phyloP scores from a whole-genome alignment of 1,140 invertebrate species.

The Platyura marginata region DNA sequence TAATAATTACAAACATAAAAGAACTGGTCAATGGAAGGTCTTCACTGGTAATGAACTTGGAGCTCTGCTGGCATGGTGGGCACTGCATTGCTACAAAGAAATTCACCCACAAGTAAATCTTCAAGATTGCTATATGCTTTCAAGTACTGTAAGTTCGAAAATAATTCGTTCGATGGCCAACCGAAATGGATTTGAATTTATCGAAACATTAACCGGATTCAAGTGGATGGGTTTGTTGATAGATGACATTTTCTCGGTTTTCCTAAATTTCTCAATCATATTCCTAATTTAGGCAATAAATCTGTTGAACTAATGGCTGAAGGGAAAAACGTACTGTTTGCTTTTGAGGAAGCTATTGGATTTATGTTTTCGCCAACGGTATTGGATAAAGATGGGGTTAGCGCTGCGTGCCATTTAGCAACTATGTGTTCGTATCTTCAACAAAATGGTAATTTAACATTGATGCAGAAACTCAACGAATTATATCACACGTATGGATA shows the following conservation, averaged over 20 bases:
- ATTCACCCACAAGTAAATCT: slow-evolving; percentile 27
- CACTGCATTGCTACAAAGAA: slow-evolving; percentile 38
- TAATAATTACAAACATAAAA: no score
- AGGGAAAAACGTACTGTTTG: slow-evolving; percentile 69
- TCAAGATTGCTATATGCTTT: slow-evolving; percentile 56
- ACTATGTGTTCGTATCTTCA: slow-evolving; percentile 63
- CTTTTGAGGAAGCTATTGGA: slow-evolving; percentile 89
- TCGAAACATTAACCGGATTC: slow-evolving; percentile 96
- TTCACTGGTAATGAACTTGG: slow-evolving; percentile 95
- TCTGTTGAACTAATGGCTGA: slow-evolving; percentile 47
- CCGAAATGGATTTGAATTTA: slow-evolving; percentile 66
- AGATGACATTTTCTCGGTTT: background rate
- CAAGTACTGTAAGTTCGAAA: slow-evolving; percentile 95
- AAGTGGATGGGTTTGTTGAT: slow-evolving; percentile 84
- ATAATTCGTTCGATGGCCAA: slow-evolving; percentile 73
- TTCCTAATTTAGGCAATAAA: slow-evolving; percentile 39
- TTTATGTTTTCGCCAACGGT: slow-evolving; percentile 83
- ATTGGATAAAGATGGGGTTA: slow-evolving; percentile 91
- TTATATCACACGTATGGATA: slow-evolving; percentile 76
- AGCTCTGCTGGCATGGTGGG: slow-evolving; percentile 90
- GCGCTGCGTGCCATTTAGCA: slow-evolving; percentile 58
- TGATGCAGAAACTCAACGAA: slow-evolving; percentile 56
- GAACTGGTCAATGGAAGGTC: slow-evolving; percentile 61
- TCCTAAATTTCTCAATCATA: background rate
- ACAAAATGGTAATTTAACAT: slow-evolving; percentile 34